Base-by-base conservation (phyloP, 2,888 invertebrate species). In the Dioctria linearis region DNA sequence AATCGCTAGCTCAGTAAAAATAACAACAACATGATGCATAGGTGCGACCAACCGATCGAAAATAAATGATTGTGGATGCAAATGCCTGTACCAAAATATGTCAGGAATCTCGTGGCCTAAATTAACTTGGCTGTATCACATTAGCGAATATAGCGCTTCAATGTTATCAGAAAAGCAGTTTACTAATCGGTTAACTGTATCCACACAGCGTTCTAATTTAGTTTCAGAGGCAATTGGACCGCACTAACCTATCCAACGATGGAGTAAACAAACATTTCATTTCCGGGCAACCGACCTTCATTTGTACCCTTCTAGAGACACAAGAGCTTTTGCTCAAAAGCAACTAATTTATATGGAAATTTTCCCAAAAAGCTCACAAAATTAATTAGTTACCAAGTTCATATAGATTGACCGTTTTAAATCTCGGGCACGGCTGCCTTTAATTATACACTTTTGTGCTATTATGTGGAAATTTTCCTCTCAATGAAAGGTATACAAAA, bases 311-410 rank as follows among this genome's bases (percentile, higher is more conserved):
- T 54, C 54, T 11, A 11, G 54, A 54, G 54, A 11, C n/a, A 25
- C 25, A 8, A 11, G 67, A 37, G 54, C 54, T 54, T 54, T 54
- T 51, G 69, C 49, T 69, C 69, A 51, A 51, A 69, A 69, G 51
- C 49, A 69, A 69, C 69, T 51, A 69, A 69, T 69, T 69, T 69
- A 51, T 69, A 69, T 69, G 69, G 69, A 69, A 69, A 69, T 69
- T 51, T 69, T 40, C 69, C 9, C 69, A 13, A 51, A 69, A 69
- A 49, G 51, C 51, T 54, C 54, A 39, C 37, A 69, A 69, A 69
- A 25, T 69, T 69, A 69, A 69, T 69, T 69, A 69, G 69, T 69
- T 51, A 51, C 69, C 69, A 69, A 69, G 69, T 69, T 69, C 25
- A 54, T 39, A 25, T 25, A 51, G 25, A 51, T 54, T 37, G 69